phyloP scores from a whole-genome alignment of 2,113 vertebrate genomes.

The Cricetomys ansorgei region DNA sequence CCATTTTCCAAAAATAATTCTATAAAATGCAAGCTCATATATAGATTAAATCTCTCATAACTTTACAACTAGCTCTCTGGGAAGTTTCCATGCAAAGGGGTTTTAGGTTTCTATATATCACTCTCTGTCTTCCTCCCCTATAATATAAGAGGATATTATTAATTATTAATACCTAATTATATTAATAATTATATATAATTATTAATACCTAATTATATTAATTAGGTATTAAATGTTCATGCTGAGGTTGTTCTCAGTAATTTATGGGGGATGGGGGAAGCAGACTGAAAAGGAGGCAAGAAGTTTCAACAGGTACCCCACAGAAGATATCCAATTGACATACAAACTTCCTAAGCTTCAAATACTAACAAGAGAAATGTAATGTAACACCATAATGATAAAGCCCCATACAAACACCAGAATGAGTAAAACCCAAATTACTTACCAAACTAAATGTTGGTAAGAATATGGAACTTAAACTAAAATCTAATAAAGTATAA shows the following conservation, averaged over 20 bases:
- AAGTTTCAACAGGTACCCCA: background rate
- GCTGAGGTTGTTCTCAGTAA: background rate
- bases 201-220: too few relatives aligned
- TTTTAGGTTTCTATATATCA: background rate
- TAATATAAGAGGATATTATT: background rate
- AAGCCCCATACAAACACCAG: background rate
- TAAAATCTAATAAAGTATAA: background rate
- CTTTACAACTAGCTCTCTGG: background rate
- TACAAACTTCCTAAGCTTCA: background rate
- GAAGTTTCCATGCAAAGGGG: background rate
- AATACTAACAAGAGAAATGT: background rate
- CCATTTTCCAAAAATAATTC: background rate
- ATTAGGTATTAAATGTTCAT: background rate
- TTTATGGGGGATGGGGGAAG: too few relatives aligned
- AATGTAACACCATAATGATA: background rate
- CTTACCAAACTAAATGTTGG: background rate
- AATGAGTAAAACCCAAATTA: slow-evolving; percentile 2
- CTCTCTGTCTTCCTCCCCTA: background rate
- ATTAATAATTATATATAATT: too few relatives aligned
- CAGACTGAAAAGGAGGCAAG: background rate
- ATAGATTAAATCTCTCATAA: background rate
- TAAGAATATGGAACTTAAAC: background rate
- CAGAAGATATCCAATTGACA: background rate
- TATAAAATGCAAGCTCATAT: slow-evolving; percentile 23
- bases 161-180: too few relatives aligned